phyloP scores from a whole-genome alignment of 2,797 vertebrate species.

The Enteromius radiatus region DNA sequence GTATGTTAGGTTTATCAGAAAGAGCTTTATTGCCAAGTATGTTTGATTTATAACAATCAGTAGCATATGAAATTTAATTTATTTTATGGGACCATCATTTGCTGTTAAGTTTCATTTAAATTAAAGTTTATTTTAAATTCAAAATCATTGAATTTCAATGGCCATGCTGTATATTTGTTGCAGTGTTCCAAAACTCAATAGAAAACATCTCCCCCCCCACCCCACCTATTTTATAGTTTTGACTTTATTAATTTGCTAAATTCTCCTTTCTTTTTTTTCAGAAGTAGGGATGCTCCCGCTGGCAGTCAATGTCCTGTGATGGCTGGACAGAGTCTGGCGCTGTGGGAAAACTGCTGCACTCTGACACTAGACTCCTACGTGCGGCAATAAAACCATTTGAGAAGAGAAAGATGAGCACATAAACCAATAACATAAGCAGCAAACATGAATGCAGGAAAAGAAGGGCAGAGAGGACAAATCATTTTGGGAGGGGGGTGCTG shows the following conservation, averaged over 20 bases:
- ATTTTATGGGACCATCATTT: too few relatives aligned
- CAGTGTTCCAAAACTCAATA: not conserved
- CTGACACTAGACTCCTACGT: slow-evolving; percentile 25
- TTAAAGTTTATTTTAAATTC: too few relatives aligned
- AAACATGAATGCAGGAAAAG: slow-evolving; percentile 24
- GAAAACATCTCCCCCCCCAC: too few relatives aligned
- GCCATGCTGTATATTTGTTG: not conserved
- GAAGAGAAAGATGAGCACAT: slow-evolving; percentile 34
- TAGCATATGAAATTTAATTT: too few relatives aligned
- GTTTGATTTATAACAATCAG: too few relatives aligned
- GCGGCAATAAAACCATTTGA: slow-evolving; percentile 33
- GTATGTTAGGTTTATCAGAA: too few relatives aligned
- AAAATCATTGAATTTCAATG: too few relatives aligned
- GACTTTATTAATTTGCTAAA: not conserved
- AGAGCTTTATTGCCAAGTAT: too few relatives aligned
- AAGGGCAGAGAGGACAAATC: slow-evolving; percentile 32
- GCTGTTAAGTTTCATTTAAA: too few relatives aligned
- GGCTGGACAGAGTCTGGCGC: slow-evolving; percentile 17
- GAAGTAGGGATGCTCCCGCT: not conserved
- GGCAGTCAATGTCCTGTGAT: slow-evolving; percentile 12
- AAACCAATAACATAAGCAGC: slow-evolving; percentile 49
- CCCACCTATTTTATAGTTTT: not conserved
- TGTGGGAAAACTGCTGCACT: slow-evolving; percentile 5
- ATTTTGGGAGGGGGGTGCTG: slow-evolving; percentile 32
- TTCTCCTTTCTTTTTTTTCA: not conserved